Conservation (phyloP, 2,113 vertebrate species). For the Actenoides lindsayi region DNA sequence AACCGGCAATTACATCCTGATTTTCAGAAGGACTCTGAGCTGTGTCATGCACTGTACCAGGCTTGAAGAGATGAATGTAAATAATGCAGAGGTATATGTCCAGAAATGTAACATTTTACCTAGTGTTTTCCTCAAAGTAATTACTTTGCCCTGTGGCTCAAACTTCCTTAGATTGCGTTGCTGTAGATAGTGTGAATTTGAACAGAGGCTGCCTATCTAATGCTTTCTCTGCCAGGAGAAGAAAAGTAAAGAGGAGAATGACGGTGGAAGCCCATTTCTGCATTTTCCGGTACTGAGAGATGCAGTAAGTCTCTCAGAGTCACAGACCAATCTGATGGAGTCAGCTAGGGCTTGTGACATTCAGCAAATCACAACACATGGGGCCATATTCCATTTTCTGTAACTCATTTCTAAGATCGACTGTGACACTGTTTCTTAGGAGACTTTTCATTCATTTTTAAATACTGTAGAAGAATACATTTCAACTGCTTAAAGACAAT, state of each 20-base stretch:
- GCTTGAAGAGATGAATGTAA: neutral
- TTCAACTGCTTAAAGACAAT: neutral
- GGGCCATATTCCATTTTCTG: neutral
- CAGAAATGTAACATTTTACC: neutral
- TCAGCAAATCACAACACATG: neutral
- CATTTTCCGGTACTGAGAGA: neutral
- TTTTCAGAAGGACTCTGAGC: neutral
- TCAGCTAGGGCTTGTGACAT: neutral
- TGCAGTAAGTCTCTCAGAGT: neutral
- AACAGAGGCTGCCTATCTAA: neutral
- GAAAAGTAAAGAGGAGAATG: neutral
- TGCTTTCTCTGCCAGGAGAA: neutral
- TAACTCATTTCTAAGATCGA: neutral
- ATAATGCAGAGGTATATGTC: neutral
- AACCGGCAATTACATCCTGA: neutral
- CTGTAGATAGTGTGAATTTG: neutral
- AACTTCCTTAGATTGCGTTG: neutral
- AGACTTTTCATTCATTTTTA: neutral
- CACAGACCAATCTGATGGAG: neutral
- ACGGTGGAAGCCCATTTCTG: neutral
- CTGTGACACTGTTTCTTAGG: neutral
- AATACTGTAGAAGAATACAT: neutral
- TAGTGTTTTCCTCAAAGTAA: neutral
- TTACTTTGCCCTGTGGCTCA: neutral
- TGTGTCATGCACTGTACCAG: rapidly evolving